Conservation (phyloP, 2,797 vertebrate genomes). For the Setipinna tenuifilis region DNA sequence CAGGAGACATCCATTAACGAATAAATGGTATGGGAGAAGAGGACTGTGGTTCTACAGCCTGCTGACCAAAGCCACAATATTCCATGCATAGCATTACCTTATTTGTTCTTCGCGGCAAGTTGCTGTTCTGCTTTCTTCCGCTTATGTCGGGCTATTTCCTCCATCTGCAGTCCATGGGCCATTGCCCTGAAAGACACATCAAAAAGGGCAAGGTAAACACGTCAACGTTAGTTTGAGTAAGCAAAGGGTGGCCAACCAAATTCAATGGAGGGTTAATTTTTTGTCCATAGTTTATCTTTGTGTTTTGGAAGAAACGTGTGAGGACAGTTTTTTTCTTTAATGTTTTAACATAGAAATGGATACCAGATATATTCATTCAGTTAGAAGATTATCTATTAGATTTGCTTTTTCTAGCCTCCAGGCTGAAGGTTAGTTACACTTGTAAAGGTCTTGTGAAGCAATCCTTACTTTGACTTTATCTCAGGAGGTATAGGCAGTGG, state of each 20-base stretch:
- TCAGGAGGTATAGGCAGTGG: conserved; percentile 72
- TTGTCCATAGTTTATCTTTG: not conserved
- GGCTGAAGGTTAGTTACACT: conserved; percentile 27
- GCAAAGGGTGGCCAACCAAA: conserved; percentile 29
- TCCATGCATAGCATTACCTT: conserved; percentile 78
- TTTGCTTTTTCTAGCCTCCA: conserved; percentile 27
- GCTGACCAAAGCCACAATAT: conserved; percentile 55
- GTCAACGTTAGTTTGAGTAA: conserved; percentile 24
- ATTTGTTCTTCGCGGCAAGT: conserved; percentile 78
- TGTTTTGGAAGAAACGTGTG: not conserved
- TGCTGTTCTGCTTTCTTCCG: conserved; percentile 80
- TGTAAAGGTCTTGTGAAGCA: conserved; percentile 34
- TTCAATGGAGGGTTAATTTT: conserved; percentile 18
- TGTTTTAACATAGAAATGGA: not conserved
- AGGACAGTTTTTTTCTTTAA: not conserved
- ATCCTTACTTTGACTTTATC: conserved; percentile 64
- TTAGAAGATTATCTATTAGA: not conserved
- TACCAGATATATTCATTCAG: not conserved
- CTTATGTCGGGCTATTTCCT: conserved; percentile 81
- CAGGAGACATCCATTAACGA: not conserved
- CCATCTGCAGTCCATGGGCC: conserved; percentile 82
- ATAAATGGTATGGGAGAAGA: conserved; percentile 25
- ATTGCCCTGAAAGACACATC: conserved; percentile 70
- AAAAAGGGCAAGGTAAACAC: conserved; percentile 29
- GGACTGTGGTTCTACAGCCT: conserved; percentile 24